Conservation (phyloP, 2,888 invertebrate species). For the Smittia sp. region DNA sequence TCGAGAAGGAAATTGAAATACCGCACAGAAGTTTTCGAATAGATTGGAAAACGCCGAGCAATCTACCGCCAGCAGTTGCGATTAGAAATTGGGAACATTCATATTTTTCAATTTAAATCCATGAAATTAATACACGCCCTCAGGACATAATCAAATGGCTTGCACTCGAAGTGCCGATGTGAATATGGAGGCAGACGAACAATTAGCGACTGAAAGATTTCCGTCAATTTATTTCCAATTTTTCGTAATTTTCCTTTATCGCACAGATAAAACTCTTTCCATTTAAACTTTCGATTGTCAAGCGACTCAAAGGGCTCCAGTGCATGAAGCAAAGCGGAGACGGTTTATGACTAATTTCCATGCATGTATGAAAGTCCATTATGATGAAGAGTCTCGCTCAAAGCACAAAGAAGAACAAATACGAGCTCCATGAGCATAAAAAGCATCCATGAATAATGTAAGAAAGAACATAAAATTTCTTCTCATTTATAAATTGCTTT, state of each 20-base stretch:
- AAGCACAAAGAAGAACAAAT: background rate
- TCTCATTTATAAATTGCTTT: constrained; percentile 35
- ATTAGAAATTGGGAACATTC: constrained; percentile 15
- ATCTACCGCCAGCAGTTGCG: background rate
- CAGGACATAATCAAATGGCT: constrained; percentile 42
- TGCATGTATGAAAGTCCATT: constrained; percentile 4
- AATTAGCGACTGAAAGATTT: background rate
- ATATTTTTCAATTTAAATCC: constrained; percentile 31
- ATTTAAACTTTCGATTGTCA: too few relatives aligned
- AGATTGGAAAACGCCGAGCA: background rate
- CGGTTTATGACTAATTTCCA: background rate
- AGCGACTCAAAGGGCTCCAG: too few relatives aligned
- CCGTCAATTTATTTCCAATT: background rate
- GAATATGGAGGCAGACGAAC: background rate
- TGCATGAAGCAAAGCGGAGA: background rate
- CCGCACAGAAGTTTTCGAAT: constrained; percentile 1
- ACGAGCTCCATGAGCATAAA: background rate
- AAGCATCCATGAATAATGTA: constrained; percentile 21
- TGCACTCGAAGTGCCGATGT: background rate
- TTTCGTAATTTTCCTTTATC: too few relatives aligned
- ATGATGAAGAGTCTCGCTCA: background rate
- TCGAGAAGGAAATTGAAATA: constrained; percentile 32
- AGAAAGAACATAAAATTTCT: background rate
- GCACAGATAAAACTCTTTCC: too few relatives aligned
- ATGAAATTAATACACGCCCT: constrained; percentile 46